These are phyloP conservation scores for Catagonus wagneri DNA, from an alignment of 2,113 vertebrate genomes.

Conservation along the genomic window DNA sequence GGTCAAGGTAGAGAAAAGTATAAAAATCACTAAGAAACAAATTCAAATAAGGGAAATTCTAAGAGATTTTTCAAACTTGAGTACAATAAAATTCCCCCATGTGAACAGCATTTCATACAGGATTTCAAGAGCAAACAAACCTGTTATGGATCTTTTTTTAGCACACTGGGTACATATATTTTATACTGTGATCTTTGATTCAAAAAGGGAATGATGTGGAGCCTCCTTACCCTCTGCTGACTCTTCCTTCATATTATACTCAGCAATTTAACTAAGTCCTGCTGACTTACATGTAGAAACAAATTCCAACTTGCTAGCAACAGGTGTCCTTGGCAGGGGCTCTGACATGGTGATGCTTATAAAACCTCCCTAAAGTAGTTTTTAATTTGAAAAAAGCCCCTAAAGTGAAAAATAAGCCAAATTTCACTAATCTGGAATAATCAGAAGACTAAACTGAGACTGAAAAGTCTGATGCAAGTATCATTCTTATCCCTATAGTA, in stretches of 20 bases:
- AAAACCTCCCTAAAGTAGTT: neutral
- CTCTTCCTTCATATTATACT: neutral
- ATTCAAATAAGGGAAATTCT: constrained; percentile 37
- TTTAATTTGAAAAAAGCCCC: constrained; percentile 43
- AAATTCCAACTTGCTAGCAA: neutral
- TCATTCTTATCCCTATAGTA: neutral
- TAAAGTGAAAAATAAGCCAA: constrained; percentile 15
- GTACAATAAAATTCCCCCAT: neutral
- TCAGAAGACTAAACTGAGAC: constrained; percentile 6
- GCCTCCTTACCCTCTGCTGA: neutral
- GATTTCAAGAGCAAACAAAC: constrained; percentile 5
- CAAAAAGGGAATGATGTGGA: neutral
- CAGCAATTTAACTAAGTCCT: neutral
- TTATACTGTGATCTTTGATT: neutral
- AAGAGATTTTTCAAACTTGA: neutral
- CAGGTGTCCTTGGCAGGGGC: neutral
- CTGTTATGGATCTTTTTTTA: neutral
- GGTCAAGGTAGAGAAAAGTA: constrained; percentile 24
- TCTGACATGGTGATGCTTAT: neutral
- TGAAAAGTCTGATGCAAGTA: neutral
- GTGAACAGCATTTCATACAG: neutral
- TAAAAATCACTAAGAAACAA: constrained; percentile 55
- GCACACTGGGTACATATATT: neutral
- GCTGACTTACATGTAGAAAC: neutral
- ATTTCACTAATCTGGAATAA: constrained; percentile 21